These are phyloP conservation scores for Bombus ignitus DNA, from an alignment of 1,140 invertebrate species.

Conservation along the genomic window DNA sequence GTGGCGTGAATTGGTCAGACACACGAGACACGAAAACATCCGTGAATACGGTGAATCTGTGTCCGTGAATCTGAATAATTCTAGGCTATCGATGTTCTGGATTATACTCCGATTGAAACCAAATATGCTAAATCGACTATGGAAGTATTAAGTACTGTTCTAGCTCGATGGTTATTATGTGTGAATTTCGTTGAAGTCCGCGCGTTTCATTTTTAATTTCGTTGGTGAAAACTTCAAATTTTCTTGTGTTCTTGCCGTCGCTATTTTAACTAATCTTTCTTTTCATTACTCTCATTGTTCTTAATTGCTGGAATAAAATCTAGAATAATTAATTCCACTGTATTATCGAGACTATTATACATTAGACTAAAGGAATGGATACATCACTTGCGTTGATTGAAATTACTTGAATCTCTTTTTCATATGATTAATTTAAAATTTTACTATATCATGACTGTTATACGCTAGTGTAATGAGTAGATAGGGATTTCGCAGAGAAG, in stretches of 20 bases:
- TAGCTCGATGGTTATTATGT: background rate
- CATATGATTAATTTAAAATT: background rate
- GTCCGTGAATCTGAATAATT: background rate
- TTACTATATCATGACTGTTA: background rate
- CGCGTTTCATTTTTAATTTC: background rate
- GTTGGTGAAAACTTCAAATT: background rate
- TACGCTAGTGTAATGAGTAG: background rate
- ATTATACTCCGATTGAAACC: background rate
- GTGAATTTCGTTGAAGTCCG: background rate
- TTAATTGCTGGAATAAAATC: background rate
- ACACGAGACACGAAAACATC: constrained; percentile 17
- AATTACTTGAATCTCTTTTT: background rate
- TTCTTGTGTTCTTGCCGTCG: background rate
- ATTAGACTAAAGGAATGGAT: background rate
- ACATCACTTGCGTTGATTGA: background rate
- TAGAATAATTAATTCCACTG: background rate
- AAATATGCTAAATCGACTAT: background rate
- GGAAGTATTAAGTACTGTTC: background rate
- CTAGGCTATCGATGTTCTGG: background rate
- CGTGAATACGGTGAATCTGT: background rate
- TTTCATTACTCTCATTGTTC: background rate
- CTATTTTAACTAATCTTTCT: background rate
- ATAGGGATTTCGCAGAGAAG: background rate
- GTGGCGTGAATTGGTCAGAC: background rate
- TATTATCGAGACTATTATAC: background rate